These are phyloP conservation scores for Idaea dimidiata DNA, from an alignment of 2,888 invertebrate species.

Conservation along the genomic window DNA sequence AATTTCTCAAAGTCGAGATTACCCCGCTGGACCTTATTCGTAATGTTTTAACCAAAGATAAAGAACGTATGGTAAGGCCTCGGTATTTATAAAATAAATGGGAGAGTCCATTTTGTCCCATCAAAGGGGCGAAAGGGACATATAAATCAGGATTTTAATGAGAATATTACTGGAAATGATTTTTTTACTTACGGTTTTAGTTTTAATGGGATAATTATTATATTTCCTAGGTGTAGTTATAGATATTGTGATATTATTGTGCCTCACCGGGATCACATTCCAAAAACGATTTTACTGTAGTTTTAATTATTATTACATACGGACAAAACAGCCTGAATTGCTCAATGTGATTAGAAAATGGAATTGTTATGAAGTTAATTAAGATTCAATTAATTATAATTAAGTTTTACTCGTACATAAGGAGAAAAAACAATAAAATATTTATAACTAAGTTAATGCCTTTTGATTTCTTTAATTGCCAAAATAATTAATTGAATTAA, in stretches of 20 bases:
- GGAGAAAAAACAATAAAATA: not conserved
- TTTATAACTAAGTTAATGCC: not conserved
- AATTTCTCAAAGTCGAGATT: no score
- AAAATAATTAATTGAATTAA: not conserved
- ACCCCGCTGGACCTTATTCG: no score
- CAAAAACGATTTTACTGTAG: conserved; percentile 31
- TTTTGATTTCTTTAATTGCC: not conserved
- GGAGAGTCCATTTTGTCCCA: no score
- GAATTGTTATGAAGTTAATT: conserved; percentile 8
- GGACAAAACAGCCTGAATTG: conserved; percentile 46
- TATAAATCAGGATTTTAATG: not conserved
- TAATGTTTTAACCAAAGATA: no score
- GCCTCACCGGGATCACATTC: conserved; percentile 40
- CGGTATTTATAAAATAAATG: no score
- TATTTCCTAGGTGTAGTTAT: not conserved
- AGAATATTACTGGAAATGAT: no score
- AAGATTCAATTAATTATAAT: conserved; percentile 3
- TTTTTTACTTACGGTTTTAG: not conserved
- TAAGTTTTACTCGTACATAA: not conserved
- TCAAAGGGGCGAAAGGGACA: not conserved
- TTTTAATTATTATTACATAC: conserved; percentile 30
- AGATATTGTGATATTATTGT: conserved; percentile 25
- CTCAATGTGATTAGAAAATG: conserved; percentile 41
- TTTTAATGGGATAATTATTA: not conserved
- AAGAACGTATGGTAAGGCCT: no score